Evolutionary conservation across 1,140 invertebrate genomes (phyloP), one percentile per base, ranked within the genome.

Genomic region (Tetramorium parvispinum): DNA sequence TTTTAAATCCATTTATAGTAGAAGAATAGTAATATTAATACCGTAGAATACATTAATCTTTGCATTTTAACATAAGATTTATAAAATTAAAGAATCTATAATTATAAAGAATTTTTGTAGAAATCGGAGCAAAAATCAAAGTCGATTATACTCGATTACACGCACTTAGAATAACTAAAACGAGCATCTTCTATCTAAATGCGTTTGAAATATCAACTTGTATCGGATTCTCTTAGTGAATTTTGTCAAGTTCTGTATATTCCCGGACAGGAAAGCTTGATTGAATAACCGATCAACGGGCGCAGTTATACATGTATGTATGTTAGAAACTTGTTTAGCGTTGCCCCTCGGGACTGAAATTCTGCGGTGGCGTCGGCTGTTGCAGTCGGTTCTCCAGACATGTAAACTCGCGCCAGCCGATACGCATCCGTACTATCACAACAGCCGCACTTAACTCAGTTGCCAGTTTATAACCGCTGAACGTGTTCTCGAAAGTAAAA

Each of bases 311-410:
- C 83, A 89, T 87, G 81, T 91, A 90, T 88, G 83, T 91, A 90
- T 88, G 89, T 91, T 91, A 88, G 89, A 88, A 91, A 91, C 89
- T 91, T 89, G 89, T 91, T 91, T 91, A 90, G 88, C 66, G 61
- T 71, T 87, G 66, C 66, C 89, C 89, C 78, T 78, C 73, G 89
- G 83, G 89, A 91, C 73, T 88, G 87, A 91, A 91, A 91, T 90
- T 90, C 89, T 90, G 89, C 81, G 88, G 86, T 71, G 70, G 53
- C 59, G 66, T 65, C 43, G 73, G 83, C 53, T 88, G 46, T 55
- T 76, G 88, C 88, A 87, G 76, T 85, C 86, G 85, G 85, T 79
- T 70, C 79, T 81, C 82, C 57, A 73, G 65, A 79, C 89, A 86
- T 87, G 86, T 89, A 90, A 90, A 90, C 89, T 91, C 71, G 51